Conservation (phyloP, 2,797 vertebrate genomes). For the Falco columbarius region DNA sequence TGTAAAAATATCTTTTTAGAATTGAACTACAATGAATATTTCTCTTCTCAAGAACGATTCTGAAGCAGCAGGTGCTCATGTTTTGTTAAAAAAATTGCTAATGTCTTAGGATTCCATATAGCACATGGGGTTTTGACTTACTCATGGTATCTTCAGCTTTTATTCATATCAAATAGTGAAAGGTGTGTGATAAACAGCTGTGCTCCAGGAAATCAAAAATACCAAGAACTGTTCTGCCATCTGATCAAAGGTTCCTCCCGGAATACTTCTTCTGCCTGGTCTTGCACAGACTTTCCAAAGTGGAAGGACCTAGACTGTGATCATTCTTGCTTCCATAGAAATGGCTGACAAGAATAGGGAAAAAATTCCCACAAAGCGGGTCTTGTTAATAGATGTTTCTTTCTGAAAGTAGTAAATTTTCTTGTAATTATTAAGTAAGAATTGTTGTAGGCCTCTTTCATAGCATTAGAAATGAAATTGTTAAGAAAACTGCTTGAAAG, state of each 20-base stretch:
- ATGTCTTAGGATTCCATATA: neutral
- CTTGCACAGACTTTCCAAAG: neutral
- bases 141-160: neutral
- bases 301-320: neutral
- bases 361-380: neutral
- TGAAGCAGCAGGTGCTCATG: neutral
- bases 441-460: neutral
- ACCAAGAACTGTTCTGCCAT: neutral
- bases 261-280: neutral
- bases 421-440: neutral
- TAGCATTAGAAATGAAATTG: neutral
- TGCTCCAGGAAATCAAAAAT: neutral
- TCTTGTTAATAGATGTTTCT: neutral
- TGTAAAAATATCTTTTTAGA: conserved; percentile 3
- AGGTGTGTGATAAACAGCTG: neutral
- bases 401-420: neutral
- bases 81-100: neutral
- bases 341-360: neutral
- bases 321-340: neutral
- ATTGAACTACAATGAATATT: neutral
- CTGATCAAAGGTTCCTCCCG: neutral
- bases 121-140: neutral
- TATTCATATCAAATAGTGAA: neutral
- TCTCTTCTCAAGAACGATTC: neutral
- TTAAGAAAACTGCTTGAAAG: neutral